Conservation (phyloP, 2,113 vertebrate species). For the Lucifuga dentata region DNA sequence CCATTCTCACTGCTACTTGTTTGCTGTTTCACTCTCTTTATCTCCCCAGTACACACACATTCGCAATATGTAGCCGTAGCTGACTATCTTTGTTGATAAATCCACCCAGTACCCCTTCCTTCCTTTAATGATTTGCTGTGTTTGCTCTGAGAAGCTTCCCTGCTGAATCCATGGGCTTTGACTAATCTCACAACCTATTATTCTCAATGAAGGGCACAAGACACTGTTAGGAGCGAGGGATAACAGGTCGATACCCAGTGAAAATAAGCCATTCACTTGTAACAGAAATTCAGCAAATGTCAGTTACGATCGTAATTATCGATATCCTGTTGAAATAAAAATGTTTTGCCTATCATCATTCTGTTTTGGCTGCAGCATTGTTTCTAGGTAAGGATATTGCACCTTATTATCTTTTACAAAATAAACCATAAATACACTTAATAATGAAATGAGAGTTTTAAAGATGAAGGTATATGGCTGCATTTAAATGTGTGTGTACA, state of each 20-base stretch:
- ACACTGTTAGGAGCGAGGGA: constrained; percentile 42
- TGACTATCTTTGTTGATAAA: constrained; percentile 58
- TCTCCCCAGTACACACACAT: constrained; percentile 12
- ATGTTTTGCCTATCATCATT: constrained; percentile 16
- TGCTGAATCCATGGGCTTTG: constrained; percentile 65
- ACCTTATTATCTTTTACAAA: no score
- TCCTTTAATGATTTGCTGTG: constrained; percentile 71
- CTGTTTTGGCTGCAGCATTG: neutral
- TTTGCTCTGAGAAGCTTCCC: constrained; percentile 64
- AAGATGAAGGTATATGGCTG: constrained; percentile 5
- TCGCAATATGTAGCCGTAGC: constrained; percentile 38
- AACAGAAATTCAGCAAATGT: constrained; percentile 53
- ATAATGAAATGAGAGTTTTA: neutral
- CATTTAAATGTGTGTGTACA: neutral
- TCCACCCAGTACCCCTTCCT: constrained; percentile 44
- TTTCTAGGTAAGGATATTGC: neutral
- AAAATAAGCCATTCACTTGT: constrained; percentile 36
- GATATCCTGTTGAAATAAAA: constrained; percentile 24
- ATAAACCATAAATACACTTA: neutral
- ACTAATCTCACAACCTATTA: constrained; percentile 60
- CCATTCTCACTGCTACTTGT: neutral
- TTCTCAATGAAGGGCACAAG: constrained; percentile 68
- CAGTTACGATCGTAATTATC: constrained; percentile 47
- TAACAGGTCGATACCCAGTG: constrained; percentile 56
- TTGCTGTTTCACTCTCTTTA: constrained; percentile 20